Base-by-base conservation (phyloP, 2,888 invertebrate species). In the Dasysyrphus tricinctus region DNA sequence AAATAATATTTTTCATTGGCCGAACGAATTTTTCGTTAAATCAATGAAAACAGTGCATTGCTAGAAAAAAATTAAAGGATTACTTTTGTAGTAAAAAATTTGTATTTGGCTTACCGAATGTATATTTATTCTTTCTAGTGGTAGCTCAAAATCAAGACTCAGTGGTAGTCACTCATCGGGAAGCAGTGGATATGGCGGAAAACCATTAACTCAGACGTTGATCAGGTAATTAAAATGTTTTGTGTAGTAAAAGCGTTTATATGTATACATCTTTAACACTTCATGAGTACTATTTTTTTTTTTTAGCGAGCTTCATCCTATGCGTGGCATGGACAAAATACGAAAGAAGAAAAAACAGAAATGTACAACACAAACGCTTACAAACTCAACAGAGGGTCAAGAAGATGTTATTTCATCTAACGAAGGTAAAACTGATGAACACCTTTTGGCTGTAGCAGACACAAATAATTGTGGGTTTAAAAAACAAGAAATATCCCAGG, bases 131-230 rank as follows among this genome's bases (percentile, higher is more conserved):
- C 1, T 42, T 91, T 92, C 88, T 90, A 96, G 96, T 91, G 95
- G 94, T 88, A 96, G 96, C 90, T 96, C 96, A 7, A 96, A 96
- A 90, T 96, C 96, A 3, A 94, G 95, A n/a, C 94, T 91, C 3
- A 95, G 95, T 49, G 95, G 95, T n/a, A 96, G 96, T 90, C 94
- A 96, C 90, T 96, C 96, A 0, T 96, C 96, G 54, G 95, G 96
- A 56, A 96, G 96, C 92, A 96, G 96, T 91, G 96, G 96, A 3
- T 97, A 97, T 93, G 95, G 96, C 56, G 96, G 96, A 1, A 95
- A 95, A 87, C 94, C 94, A 0, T 95, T 95, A 0, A 94, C 94
- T 3, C 93, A 94, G 88, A 93, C 93, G 63, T 94, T 94, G 92
- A 94, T 94, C 90, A 92, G 85, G 61, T 75, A 19, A 39, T 6